These are phyloP conservation scores for Spicauda simplicius DNA, from an alignment of 2,888 invertebrate species.

Conservation along the genomic window DNA sequence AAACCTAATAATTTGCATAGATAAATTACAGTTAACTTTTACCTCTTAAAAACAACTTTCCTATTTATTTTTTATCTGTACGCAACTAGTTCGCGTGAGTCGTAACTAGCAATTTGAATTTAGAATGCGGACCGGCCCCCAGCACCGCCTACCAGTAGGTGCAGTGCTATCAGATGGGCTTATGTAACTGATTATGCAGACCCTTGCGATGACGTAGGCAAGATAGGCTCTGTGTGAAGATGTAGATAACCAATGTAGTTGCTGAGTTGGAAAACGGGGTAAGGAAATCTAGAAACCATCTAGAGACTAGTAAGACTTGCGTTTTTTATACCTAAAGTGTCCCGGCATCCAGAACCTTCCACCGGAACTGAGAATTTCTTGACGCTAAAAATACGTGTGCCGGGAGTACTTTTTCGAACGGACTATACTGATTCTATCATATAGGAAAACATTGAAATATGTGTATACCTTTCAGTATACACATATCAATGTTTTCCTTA, in stretches of 20 bases:
- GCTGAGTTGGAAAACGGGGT: not conserved
- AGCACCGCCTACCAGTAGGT: slow-evolving; percentile 67
- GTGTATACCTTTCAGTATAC: too few relatives aligned
- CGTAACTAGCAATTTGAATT: slow-evolving; percentile 76
- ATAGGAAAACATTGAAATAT: too few relatives aligned
- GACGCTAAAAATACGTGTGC: too few relatives aligned
- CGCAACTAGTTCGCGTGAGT: slow-evolving; percentile 68
- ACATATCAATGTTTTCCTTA: too few relatives aligned
- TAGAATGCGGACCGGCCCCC: slow-evolving; percentile 72
- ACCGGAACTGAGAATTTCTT: too few relatives aligned
- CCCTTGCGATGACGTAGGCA: slow-evolving; percentile 47
- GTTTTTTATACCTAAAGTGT: too few relatives aligned
- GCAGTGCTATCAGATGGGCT: slow-evolving; percentile 69
- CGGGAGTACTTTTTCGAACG: too few relatives aligned
- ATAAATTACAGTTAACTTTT: too few relatives aligned
- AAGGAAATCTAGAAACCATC: too few relatives aligned
- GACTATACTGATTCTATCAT: not conserved
- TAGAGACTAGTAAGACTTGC: too few relatives aligned
- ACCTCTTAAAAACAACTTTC: slow-evolving; percentile 18
- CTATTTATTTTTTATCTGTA: slow-evolving; percentile 47
- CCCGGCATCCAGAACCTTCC: too few relatives aligned
- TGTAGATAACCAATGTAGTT: slow-evolving; percentile 30
- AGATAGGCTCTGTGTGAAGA: slow-evolving; percentile 38
- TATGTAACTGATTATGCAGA: slow-evolving; percentile 75
- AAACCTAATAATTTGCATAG: too few relatives aligned